Evolutionary conservation across 2,888 invertebrate genomes (phyloP), one percentile per base, ranked within the genome.

Genomic region (Drosophila niveifrons): DNA sequence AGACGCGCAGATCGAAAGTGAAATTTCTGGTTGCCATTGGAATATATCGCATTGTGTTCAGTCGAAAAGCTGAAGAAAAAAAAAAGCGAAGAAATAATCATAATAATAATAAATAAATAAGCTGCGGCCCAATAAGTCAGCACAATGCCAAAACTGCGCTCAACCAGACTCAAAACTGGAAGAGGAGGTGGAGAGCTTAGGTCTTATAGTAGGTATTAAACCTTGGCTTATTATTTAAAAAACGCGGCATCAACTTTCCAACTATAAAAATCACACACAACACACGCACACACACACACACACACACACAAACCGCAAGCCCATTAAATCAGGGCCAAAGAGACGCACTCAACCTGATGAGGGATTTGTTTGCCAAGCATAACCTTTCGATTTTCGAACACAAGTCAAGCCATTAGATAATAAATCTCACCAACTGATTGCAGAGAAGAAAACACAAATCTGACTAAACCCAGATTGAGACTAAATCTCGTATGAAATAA

Each of bases 121-220:
- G 66, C 78, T 57, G 68, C 57, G 65, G 79, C 65, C 81, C 76
- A 88, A 88, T 88, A 88, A 82, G 72, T 79, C 58, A 48, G 50
- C 79, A 88, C 88, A 81, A 81, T 82, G 82, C 39, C 77, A 58
- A 55, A 47, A 56, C 15, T 51, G 13, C 31, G 15, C 36, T 29
- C n/a, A 44, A 34, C 46, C n/a, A 11, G 3, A 46, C 44, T 13
- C n/a, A 43, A 44, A 23, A 23, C 23, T 23, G 23, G 23, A 23
- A 6, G 23, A 17, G 18, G 31, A 56, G 46, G 18, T 9, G 57
- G 64, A 29, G 13, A 4, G 39, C 58, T 56, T 57, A 44, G 34
- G 66, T 44, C 43, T 17, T 31, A n/a, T 3, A 11, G 36, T n/a
- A 11, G 36, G 36, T 29, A 50, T 46, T 75, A 46, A 57, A 46